Evolutionary conservation across 2,113 vertebrate genomes (phyloP).

Genomic region (Elephas maximus): DNA sequence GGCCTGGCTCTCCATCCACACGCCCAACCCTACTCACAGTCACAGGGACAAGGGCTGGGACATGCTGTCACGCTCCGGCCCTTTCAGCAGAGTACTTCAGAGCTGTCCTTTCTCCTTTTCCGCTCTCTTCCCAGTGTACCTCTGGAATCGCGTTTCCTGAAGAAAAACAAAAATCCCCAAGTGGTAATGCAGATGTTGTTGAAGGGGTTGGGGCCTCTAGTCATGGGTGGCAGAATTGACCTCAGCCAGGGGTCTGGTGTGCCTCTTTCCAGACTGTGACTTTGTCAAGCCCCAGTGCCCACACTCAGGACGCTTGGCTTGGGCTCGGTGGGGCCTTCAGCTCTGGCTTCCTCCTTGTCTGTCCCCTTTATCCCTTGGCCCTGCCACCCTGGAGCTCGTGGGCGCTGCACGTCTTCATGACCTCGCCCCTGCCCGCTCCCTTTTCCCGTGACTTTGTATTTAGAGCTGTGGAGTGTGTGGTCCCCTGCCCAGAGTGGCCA

Average conservation of each 20-base stretch:
- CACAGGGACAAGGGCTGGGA: rapidly evolving
- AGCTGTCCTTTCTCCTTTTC: too few species aligned
- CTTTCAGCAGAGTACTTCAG: rapidly evolving
- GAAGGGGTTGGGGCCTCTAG: background rate
- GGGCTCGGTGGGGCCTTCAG: rapidly evolving
- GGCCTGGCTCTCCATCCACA: background rate
- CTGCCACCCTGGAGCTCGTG: background rate
- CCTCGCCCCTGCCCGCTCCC: background rate
- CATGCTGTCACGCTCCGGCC: rapidly evolving
- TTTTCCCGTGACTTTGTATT: background rate
- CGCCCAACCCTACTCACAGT: rapidly evolving
- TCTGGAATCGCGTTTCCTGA: rapidly evolving
- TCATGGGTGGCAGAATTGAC: background rate
- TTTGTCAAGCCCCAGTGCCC: background rate
- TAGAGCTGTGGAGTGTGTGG: background rate
- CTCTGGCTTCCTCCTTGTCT: background rate
- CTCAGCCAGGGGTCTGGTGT: too few species aligned
- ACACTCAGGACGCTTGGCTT: background rate
- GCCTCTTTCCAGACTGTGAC: background rate
- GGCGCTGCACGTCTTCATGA: background rate
- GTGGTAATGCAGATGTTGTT: too few species aligned
- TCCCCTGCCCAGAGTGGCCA: too few species aligned
- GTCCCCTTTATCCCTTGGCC: background rate
- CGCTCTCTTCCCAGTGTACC: rapidly evolving
- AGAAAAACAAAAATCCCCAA: rapidly evolving